These are phyloP conservation scores for Rhingia rostrata DNA, from an alignment of 2,888 invertebrate species.

Conservation along the genomic window DNA sequence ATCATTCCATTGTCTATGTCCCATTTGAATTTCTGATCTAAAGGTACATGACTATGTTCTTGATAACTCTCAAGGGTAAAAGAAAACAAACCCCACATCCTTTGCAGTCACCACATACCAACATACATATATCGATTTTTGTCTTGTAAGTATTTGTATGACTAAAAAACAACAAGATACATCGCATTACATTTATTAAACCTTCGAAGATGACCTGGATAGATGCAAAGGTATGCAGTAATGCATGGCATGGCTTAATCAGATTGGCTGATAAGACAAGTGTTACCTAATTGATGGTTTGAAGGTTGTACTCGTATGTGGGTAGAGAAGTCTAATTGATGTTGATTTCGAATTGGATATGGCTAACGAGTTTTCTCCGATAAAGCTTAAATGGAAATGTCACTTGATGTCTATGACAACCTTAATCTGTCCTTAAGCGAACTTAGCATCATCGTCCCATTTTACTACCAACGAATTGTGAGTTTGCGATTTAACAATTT, in stretches of 20 bases:
- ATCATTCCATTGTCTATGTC: constrained; percentile 47
- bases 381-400: too few relatives aligned
- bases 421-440: too few relatives aligned
- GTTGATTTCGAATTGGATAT: too few relatives aligned
- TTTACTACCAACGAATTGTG: too few relatives aligned
- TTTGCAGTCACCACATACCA: background rate
- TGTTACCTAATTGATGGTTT: too few relatives aligned
- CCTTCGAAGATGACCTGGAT: constrained; percentile 42
- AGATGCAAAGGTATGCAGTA: constrained; percentile 2
- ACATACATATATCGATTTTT: constrained; percentile 53
- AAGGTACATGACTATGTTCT: constrained; percentile 62
- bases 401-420: too few relatives aligned
- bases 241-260: background rate
- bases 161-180: constrained; percentile 21
- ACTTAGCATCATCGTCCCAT: too few relatives aligned
- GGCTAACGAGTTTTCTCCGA: too few relatives aligned
- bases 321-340: too few relatives aligned
- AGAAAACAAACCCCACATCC: constrained; percentile 24
- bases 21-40: constrained; percentile 58
- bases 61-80: constrained; percentile 68
- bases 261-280: constrained; percentile 33
- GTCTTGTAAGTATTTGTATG: constrained; percentile 35
- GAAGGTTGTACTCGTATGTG: too few relatives aligned
- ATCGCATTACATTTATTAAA: background rate
- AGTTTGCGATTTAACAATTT: too few relatives aligned